Conservation (phyloP, 64 coral and sea anemone genomes). For the Orbicella faveolata region DNA sequence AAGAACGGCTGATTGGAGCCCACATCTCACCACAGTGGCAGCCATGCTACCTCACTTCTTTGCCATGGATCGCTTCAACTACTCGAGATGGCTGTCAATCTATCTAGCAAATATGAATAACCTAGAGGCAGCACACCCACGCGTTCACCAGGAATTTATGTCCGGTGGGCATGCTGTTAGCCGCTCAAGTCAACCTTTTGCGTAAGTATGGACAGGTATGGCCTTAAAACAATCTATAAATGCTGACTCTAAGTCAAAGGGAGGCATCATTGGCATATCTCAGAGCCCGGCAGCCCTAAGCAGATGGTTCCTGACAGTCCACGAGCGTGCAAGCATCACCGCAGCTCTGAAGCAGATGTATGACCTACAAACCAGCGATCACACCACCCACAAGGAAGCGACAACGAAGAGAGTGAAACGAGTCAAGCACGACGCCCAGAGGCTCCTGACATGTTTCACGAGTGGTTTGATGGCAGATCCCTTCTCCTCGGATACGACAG, state of each 20-base stretch:
- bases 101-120: no score
- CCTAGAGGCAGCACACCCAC: no score
- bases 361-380: no score
- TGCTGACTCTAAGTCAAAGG: slow-evolving; percentile 19
- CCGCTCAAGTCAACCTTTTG: slow-evolving; percentile 21
- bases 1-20: no score
- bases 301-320: slow-evolving; percentile 26
- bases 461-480: not conserved
- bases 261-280: slow-evolving; percentile 15
- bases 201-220: slow-evolving; percentile 44
- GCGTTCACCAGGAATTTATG: no score
- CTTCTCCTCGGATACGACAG: no score
- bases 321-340: slow-evolving; percentile 18
- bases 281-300: slow-evolving; percentile 5
- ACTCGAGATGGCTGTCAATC: no score
- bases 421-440: slow-evolving; percentile 27
- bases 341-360: not conserved
- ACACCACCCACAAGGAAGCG: not conserved
- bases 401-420: not conserved
- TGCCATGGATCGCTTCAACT: no score
- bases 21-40: no score
- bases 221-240: slow-evolving; percentile 31
- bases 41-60: no score
- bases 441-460: not conserved
- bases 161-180: not conserved